A percentile compares a stretch with the other conserved stretches of the same genome.
These are phyloP conservation scores for Nothocercus nigrocapillus DNA, from an alignment of 2,113 vertebrate genomes.

Conservation along the genomic window DNA sequence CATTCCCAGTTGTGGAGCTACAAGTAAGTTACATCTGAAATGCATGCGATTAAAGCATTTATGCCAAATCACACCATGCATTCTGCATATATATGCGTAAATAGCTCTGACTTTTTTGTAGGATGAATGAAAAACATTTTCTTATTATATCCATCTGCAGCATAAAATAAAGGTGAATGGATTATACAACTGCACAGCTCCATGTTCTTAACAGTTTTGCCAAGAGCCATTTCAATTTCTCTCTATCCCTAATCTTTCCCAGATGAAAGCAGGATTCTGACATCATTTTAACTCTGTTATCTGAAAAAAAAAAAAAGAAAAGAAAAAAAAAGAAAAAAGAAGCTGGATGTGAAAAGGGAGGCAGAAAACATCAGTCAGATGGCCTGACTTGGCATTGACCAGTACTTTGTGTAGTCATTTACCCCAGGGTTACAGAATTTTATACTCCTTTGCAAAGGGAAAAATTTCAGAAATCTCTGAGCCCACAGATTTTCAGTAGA, in stretches of 20 bases:
- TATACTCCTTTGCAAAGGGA: neutral
- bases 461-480: constrained; percentile 9
- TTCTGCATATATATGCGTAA: neutral
- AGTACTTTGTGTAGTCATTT: neutral
- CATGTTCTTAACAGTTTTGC: neutral
- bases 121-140: constrained; percentile 36
- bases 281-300: neutral
- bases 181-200: constrained; percentile 43
- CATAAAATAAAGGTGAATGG: constrained; percentile 46
- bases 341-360: neutral
- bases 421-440: neutral
- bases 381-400: neutral
- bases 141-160: constrained; percentile 10
- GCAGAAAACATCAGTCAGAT: neutral
- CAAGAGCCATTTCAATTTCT: constrained; percentile 25
- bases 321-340: no score
- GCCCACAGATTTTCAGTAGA: constrained; percentile 17
- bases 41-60: neutral
- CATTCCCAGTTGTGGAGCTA: neutral
- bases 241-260: neutral
- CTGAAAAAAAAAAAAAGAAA: neutral
- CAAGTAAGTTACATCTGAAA: constrained; percentile 19
- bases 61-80: neutral
- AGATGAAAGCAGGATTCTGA: neutral
- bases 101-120: constrained; percentile 9